Evolutionary conservation across 2,797 vertebrate species (phyloP).

Genomic region (Benthosema pterotum): DNA sequence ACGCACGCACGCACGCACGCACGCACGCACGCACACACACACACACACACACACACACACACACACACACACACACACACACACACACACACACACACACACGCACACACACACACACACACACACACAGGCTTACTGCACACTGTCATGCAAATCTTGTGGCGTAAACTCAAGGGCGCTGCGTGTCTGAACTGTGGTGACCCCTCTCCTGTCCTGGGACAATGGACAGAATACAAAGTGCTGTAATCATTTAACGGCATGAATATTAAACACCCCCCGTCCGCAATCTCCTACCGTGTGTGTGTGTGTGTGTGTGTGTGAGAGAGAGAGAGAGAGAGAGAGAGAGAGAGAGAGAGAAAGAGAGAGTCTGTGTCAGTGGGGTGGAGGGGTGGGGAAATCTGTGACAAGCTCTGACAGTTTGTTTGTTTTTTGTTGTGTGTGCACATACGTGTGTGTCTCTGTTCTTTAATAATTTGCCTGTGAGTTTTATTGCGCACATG

Average conservation of each 20-base stretch:
- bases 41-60: too few species aligned
- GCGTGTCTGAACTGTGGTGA: slow-evolving; percentile 58
- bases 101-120: too few species aligned
- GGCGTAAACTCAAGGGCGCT: slow-evolving; percentile 62
- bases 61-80: too few species aligned
- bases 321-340: too few species aligned
- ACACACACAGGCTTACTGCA: slow-evolving; percentile 13
- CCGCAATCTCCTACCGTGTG: slow-evolving; percentile 28
- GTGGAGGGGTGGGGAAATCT: neutral
- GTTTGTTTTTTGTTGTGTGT: too few species aligned
- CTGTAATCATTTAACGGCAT: slow-evolving; percentile 56
- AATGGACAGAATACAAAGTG: slow-evolving; percentile 68
- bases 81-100: too few species aligned
- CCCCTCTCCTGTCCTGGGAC: slow-evolving; percentile 49
- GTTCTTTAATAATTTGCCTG: slow-evolving; percentile 25
- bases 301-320: slow-evolving; percentile 24
- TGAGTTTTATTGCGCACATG: slow-evolving; percentile 5
- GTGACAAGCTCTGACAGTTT: slow-evolving; percentile 1
- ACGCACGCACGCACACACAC: too few species aligned
- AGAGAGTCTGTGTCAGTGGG: too few species aligned
- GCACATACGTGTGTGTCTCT: slow-evolving; percentile 6
- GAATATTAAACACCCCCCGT: slow-evolving; percentile 68
- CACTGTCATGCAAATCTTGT: slow-evolving; percentile 4
- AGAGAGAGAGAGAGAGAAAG: too few species aligned
- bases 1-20: too few species aligned